phyloP scores from a whole-genome alignment of 2,797 vertebrate species.

The Lagodon rhomboides region DNA sequence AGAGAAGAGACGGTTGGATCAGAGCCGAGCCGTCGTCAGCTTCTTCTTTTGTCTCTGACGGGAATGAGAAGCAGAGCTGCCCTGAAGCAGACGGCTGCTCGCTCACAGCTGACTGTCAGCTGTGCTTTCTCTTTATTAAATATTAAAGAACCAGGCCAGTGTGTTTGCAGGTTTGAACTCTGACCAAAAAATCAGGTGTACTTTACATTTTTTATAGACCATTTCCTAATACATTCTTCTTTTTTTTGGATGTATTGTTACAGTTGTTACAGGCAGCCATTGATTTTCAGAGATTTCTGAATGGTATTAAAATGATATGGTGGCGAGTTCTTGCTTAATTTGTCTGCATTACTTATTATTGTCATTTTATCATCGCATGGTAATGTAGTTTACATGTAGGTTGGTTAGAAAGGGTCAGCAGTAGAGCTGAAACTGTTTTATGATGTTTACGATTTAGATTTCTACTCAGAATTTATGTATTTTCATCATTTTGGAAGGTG shows the following conservation, averaged over 20 bases:
- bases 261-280: neutral
- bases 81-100: conserved; percentile 55
- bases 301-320: neutral
- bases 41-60: conserved; percentile 55
- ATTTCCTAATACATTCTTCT: neutral
- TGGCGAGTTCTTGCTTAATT: too few relatives aligned
- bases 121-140: conserved; percentile 21
- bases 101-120: conserved; percentile 38
- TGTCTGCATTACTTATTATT: neutral
- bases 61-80: conserved; percentile 46
- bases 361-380: neutral
- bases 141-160: neutral
- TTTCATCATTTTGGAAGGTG: too few relatives aligned
- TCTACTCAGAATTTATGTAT: too few relatives aligned
- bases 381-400: neutral
- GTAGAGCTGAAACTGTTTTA: neutral
- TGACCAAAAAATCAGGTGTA: neutral
- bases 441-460: too few relatives aligned
- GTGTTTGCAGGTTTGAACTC: conserved; percentile 1
- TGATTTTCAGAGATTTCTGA: conserved; percentile 4
- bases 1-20: conserved; percentile 37
- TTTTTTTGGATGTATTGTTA: neutral
- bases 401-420: neutral
- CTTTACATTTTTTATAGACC: neutral
- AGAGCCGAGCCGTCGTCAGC: conserved; percentile 61